Evolutionary conservation across 1,140 invertebrate species (phyloP), one percentile per base, ranked within the genome.

Genomic region (Chelonus insularis): DNA sequence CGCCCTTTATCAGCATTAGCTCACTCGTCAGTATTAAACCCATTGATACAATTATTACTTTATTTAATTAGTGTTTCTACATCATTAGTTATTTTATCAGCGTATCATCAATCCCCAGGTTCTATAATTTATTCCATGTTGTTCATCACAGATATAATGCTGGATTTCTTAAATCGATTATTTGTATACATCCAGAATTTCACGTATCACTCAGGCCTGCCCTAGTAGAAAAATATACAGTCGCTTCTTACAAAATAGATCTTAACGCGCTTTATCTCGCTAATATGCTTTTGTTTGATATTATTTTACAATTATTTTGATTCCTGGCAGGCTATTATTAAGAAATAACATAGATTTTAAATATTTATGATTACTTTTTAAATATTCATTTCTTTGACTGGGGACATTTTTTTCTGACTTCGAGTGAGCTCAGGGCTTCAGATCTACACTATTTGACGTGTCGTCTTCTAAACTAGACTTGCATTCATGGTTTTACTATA

Each of bases 141-240:
- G 43, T 59, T 59, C 43, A 59, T 59, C 57, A 59, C 57, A 59
- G 57, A 59, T 59, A 59, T 59, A 11, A 59, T 47, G 29, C 47
- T 47, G 43, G 43, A 11, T 37, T 34, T 21, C 9, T 39, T 39
- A 12, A 12, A 39, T 39, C 14, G 32, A 34, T 34, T 8, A 34
- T 34, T 39, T n/a, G 6, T 39, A 39, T 39, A 39, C 29, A 23
- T 34, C 39, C 47, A 47, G 45, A 60, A 54, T 50, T 34, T 36
- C 55, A 37, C 11, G 63, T 34, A 41, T 64, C 54, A 75, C 79
- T 81, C 79, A 81, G 79, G 79, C 79, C 79, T 79, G 79, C 79
- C 78, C 78, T 79, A 79, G 78, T 80, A 78, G 67, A 80, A 81
- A 80, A 80, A 80, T 81, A 80, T 77, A 81, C 75, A 77, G 77